These are phyloP conservation scores for Nyctereutes procyonoides DNA, from an alignment of 2,113 vertebrate species.

Conservation along the genomic window DNA sequence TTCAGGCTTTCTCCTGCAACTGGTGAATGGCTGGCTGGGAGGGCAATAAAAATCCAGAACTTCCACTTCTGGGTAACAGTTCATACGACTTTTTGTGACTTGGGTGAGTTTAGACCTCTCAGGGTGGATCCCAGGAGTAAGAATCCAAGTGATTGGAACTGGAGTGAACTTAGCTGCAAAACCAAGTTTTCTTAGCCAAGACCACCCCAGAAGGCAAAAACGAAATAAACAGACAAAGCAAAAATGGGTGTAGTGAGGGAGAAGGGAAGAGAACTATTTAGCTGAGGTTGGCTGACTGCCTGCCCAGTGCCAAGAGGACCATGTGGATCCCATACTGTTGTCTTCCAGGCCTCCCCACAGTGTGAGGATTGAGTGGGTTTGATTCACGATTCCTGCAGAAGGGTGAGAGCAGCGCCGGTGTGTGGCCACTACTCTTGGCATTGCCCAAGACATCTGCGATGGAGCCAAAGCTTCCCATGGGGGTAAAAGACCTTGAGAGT, in stretches of 20 bases:
- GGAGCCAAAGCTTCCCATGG: background rate
- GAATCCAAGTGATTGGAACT: background rate
- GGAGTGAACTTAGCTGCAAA: background rate
- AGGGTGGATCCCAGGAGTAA: background rate
- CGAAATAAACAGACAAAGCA: background rate
- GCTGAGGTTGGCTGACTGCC: background rate
- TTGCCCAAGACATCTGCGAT: background rate
- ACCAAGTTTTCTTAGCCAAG: background rate
- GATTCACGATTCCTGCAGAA: fast-evolving
- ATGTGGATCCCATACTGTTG: fast-evolving
- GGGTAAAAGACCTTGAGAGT: background rate
- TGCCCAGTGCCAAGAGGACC: fast-evolving
- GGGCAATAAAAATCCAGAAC: background rate
- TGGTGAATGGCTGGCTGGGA: background rate
- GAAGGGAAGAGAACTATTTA: background rate
- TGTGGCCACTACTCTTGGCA: too few relatives aligned
- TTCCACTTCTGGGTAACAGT: background rate
- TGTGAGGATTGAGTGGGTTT: background rate
- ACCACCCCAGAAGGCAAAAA: background rate
- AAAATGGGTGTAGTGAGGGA: background rate
- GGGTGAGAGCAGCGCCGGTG: fast-evolving
- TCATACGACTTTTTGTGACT: background rate
- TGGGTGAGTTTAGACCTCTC: background rate
- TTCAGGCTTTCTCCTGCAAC: background rate
- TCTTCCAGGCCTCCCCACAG: background rate